Evolutionary conservation across 2,888 invertebrate genomes (phyloP).

Genomic region (Temnothorax ravouxi): DNA sequence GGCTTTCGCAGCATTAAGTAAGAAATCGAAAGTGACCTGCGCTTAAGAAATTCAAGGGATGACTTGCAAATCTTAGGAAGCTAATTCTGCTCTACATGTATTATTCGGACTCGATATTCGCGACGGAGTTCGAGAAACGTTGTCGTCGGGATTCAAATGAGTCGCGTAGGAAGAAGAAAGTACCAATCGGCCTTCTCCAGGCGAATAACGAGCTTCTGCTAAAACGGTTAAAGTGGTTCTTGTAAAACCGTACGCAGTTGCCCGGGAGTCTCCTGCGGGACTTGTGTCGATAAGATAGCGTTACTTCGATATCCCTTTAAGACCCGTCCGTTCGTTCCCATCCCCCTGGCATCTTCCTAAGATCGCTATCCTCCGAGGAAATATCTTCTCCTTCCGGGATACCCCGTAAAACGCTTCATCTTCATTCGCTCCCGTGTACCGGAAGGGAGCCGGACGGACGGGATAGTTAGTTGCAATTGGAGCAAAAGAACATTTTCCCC

Average conservation of each 20-base stretch:
- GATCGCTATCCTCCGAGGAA: slow-evolving; percentile 61
- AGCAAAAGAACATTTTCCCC: slow-evolving; percentile 27
- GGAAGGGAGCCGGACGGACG: slow-evolving; percentile 32
- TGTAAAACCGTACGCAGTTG: slow-evolving; percentile 51
- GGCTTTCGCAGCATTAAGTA: not conserved
- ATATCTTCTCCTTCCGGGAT: slow-evolving; percentile 55
- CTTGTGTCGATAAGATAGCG: slow-evolving; percentile 56
- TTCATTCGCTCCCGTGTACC: slow-evolving; percentile 42
- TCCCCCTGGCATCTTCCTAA: slow-evolving; percentile 47
- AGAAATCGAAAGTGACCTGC: not conserved
- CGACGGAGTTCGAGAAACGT: not conserved
- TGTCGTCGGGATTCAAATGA: slow-evolving; percentile 19
- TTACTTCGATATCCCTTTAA: slow-evolving; percentile 60
- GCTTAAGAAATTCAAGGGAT: not conserved
- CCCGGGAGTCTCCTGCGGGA: slow-evolving; percentile 41
- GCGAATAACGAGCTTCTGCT: slow-evolving; percentile 35
- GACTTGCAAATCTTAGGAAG: not conserved
- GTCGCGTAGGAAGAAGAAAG: slow-evolving; percentile 7
- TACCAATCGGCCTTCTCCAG: slow-evolving; percentile 17
- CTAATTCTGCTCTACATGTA: not conserved
- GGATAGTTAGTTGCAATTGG: slow-evolving; percentile 44
- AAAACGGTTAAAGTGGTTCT: slow-evolving; percentile 41
- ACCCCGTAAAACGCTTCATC: slow-evolving; percentile 57
- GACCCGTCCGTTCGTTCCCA: slow-evolving; percentile 49
- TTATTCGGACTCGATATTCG: not conserved